Conservation (phyloP, 2,113 vertebrate genomes). For the Theristicus caerulescens region DNA sequence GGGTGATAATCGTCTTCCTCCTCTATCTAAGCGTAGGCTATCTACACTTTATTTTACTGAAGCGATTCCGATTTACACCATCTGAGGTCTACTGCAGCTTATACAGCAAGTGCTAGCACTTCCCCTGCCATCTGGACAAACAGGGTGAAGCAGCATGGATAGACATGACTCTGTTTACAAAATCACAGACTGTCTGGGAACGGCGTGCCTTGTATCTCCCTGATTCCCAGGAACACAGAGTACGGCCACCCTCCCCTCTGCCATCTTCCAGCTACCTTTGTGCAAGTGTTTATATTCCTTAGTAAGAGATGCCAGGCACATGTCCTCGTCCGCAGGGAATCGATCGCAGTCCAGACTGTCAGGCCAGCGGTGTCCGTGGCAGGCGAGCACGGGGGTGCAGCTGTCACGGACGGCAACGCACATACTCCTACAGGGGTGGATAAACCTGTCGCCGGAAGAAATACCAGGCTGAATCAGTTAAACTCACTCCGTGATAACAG, state of each 20-base stretch:
- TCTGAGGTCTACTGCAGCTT: neutral
- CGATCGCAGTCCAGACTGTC: slow-evolving; percentile 80
- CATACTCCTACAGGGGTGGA: slow-evolving; percentile 86
- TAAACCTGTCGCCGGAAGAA: slow-evolving; percentile 74
- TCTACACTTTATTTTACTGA: neutral
- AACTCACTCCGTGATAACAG: neutral
- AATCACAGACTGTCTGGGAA: neutral
- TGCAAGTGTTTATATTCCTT: slow-evolving; percentile 71
- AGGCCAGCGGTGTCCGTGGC: slow-evolving; percentile 84
- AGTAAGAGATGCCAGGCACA: slow-evolving; percentile 78
- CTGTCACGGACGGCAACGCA: slow-evolving; percentile 82
- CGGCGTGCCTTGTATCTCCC: rapidly evolving
- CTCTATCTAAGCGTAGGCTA: rapidly evolving
- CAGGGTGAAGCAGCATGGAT: neutral
- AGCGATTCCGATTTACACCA: neutral
- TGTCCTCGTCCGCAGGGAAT: slow-evolving; percentile 83
- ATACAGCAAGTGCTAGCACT: neutral
- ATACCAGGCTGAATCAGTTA: neutral
- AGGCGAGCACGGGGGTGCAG: slow-evolving; percentile 80
- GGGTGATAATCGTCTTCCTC: neutral
- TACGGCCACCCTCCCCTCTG: neutral
- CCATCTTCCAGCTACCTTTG: slow-evolving; percentile 75
- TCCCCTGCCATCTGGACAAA: neutral
- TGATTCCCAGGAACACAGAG: neutral
- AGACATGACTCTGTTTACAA: neutral